A percentile compares a stretch with the other conserved stretches of the same genome.
These are phyloP conservation scores for Therioaphis trifolii DNA, from an alignment of 2,888 invertebrate genomes.

Conservation along the genomic window DNA sequence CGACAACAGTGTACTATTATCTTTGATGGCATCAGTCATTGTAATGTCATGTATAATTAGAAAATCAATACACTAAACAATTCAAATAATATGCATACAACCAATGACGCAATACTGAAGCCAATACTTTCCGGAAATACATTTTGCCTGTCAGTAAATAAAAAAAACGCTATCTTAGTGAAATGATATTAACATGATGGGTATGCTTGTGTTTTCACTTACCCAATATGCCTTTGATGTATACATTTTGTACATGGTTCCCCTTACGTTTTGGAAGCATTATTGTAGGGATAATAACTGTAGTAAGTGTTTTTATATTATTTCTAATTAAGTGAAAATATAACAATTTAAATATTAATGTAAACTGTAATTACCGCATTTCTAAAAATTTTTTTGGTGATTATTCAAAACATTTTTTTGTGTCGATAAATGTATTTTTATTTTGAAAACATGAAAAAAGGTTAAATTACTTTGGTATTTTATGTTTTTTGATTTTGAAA, in stretches of 20 bases:
- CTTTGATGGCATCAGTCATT: constrained; percentile 24
- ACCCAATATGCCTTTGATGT: constrained; percentile 65
- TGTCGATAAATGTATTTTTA: too few relatives aligned
- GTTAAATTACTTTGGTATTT: too few relatives aligned
- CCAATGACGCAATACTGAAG: too few relatives aligned
- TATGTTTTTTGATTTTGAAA: too few relatives aligned
- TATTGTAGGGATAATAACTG: constrained; percentile 64
- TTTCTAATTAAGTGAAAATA: too few relatives aligned
- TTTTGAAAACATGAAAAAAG: too few relatives aligned
- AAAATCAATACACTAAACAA: constrained; percentile 9
- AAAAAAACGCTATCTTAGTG: neutral
- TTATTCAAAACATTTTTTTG: too few relatives aligned
- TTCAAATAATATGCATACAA: too few relatives aligned
- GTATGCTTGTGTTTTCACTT: neutral
- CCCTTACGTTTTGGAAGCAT: constrained; percentile 65
- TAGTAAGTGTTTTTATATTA: constrained; percentile 63
- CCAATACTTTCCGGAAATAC: neutral
- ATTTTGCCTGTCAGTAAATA: neutral
- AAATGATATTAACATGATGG: neutral
- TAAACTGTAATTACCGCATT: too few relatives aligned
- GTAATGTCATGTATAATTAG: neutral
- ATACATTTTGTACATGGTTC: constrained; percentile 66
- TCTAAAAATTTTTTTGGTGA: too few relatives aligned
- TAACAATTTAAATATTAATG: too few relatives aligned
- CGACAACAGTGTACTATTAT: neutral